These are phyloP conservation scores for Protula sp. DNA, from an alignment of 2,888 invertebrate genomes.

Conservation along the genomic window DNA sequence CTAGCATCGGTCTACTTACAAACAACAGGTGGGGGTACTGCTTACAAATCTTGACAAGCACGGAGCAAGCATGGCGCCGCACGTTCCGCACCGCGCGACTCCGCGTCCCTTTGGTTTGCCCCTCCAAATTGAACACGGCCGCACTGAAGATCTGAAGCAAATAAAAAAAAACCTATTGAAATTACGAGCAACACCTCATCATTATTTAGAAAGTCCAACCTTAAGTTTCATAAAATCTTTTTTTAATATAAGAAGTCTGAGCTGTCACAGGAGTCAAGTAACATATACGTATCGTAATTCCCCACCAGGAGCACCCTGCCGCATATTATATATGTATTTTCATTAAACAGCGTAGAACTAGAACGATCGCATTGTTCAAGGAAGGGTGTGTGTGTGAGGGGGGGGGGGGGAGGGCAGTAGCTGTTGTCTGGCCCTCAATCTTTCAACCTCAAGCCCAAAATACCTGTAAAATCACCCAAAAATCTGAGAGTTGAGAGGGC, in stretches of 20 bases:
- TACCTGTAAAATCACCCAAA: too few relatives aligned
- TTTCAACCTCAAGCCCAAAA: too few relatives aligned
- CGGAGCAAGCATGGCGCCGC: constrained; percentile 79
- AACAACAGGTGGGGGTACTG: constrained; percentile 79
- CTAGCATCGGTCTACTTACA: too few relatives aligned
- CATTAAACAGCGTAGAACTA: too few relatives aligned
- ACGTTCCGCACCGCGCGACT: constrained; percentile 76
- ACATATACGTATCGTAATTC: too few relatives aligned
- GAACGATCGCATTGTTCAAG: too few relatives aligned
- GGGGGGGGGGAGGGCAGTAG: too few relatives aligned
- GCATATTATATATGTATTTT: too few relatives aligned
- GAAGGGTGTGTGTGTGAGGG: too few relatives aligned
- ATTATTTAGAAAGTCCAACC: background rate
- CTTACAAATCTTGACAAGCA: constrained; percentile 82
- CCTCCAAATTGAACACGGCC: constrained; percentile 67
- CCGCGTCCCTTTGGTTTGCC: constrained; percentile 64
- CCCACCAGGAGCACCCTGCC: too few relatives aligned
- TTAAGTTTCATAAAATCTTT: background rate
- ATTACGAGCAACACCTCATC: background rate
- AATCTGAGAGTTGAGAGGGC: too few relatives aligned
- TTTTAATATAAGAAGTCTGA: background rate
- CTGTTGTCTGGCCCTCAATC: too few relatives aligned
- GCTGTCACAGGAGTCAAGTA: background rate
- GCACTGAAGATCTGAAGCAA: constrained; percentile 68
- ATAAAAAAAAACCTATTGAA: background rate